Conservation (phyloP, 2,888 invertebrate species). For the Frankliniella intonsa region DNA sequence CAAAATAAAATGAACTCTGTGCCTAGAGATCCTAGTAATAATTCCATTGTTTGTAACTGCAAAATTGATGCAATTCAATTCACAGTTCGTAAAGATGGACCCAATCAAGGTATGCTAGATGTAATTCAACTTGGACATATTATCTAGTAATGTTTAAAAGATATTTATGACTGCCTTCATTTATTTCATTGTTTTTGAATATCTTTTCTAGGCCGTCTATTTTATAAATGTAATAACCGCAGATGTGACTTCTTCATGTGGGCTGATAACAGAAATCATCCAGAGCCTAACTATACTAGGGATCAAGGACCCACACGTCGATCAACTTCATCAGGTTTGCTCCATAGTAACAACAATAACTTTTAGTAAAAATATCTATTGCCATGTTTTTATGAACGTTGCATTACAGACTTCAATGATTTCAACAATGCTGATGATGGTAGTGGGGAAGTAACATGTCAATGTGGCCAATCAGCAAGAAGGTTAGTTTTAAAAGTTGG, state of each 20-base stretch:
- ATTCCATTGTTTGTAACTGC: slow-evolving; percentile 62
- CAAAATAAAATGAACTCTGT: not conserved
- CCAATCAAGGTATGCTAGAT: slow-evolving; percentile 61
- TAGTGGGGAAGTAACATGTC: slow-evolving; percentile 50
- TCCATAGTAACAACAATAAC: slow-evolving; percentile 30
- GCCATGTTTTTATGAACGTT: not conserved
- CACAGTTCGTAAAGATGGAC: slow-evolving; percentile 70
- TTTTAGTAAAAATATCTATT: slow-evolving; percentile 27
- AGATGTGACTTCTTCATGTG: slow-evolving; percentile 72
- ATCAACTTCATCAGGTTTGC: slow-evolving; percentile 13
- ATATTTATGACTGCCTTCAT: too few relatives aligned
- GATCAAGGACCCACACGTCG: not conserved
- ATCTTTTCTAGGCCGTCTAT: slow-evolving; percentile 46
- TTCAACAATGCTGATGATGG: slow-evolving; percentile 38
- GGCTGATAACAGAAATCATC: slow-evolving; percentile 47
- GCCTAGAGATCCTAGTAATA: slow-evolving; percentile 46
- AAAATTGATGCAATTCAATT: slow-evolving; percentile 59
- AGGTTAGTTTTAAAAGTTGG: slow-evolving; percentile 46
- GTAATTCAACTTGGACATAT: not conserved
- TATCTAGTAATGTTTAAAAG: not conserved
- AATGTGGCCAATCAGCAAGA: slow-evolving; percentile 55
- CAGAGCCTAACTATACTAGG: not conserved
- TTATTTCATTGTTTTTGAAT: not conserved
- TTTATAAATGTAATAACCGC: slow-evolving; percentile 61
- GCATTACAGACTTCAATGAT: slow-evolving; percentile 27